Evolutionary conservation across 1,140 invertebrate species (phyloP).

Genomic region (Cataglyphis hispanica): DNA sequence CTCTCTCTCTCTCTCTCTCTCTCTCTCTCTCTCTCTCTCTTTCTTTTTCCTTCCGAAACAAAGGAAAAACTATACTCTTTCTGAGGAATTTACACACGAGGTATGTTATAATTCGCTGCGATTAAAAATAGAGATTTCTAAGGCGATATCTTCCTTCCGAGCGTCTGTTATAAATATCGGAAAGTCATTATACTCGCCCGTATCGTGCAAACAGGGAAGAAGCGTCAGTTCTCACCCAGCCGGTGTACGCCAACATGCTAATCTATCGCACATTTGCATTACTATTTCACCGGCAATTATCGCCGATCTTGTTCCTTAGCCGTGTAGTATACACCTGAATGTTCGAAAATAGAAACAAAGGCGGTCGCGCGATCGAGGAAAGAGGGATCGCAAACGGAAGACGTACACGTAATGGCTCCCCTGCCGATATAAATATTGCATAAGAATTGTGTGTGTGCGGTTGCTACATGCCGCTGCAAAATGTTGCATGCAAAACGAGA

Average conservation of each 20-base stretch:
- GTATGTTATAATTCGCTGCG: not conserved
- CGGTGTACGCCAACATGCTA: constrained; percentile 53
- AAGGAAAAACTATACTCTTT: not conserved
- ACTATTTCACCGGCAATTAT: constrained; percentile 54
- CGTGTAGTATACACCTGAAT: constrained; percentile 31
- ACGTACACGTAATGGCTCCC: constrained; percentile 7
- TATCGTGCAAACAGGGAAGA: constrained; percentile 45
- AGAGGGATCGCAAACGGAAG: constrained; percentile 9
- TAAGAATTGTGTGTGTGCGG: constrained; percentile 9
- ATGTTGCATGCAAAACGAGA: not conserved
- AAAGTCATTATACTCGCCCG: constrained; percentile 43
- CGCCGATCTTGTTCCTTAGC: constrained; percentile 34
- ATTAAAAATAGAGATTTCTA: constrained; percentile 38
- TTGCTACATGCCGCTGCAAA: not conserved
- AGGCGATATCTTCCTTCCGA: constrained; percentile 9
- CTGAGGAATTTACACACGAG: not conserved
- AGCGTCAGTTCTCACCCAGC: constrained; percentile 40
- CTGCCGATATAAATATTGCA: constrained; percentile 45
- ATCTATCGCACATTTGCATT: constrained; percentile 55
- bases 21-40: not conserved
- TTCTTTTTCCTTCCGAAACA: not conserved
- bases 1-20: not conserved
- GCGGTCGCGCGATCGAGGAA: not conserved
- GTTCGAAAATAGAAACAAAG: constrained; percentile 43
- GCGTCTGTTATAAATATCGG: constrained; percentile 47